These are phyloP conservation scores for Paralvinella palmiformis DNA, from an alignment of 1,140 invertebrate genomes.

Conservation along the genomic window DNA sequence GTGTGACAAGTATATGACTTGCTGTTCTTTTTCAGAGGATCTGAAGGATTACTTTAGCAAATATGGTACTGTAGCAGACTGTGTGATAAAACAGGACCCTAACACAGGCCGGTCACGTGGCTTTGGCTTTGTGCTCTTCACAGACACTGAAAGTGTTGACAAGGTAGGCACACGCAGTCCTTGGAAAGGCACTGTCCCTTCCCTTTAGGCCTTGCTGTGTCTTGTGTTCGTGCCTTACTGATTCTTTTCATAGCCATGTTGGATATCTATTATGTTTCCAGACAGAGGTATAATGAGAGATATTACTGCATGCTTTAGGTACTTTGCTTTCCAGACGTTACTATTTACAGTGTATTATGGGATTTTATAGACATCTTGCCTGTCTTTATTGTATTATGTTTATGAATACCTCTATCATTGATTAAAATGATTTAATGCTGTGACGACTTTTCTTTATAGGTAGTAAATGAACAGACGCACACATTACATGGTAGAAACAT, in stretches of 20 bases:
- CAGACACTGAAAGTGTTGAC: conserved; percentile 62
- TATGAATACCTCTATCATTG: background rate
- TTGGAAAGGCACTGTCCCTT: no score
- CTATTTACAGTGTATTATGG: background rate
- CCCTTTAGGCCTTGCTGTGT: no score
- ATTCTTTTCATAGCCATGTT: background rate
- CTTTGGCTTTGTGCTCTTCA: conserved; percentile 94
- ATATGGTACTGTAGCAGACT: conserved; percentile 91
- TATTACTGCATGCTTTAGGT: background rate
- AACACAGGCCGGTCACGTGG: conserved; percentile 86
- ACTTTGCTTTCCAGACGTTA: background rate
- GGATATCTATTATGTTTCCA: background rate
- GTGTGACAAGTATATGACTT: conserved; percentile 11
- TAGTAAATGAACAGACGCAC: conserved; percentile 70
- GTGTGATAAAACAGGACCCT: conserved; percentile 94
- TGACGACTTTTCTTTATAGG: conserved; percentile 47
- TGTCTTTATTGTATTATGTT: background rate
- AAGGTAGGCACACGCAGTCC: conserved; percentile 19
- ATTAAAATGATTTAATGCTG: background rate
- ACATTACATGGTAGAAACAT: conserved; percentile 89
- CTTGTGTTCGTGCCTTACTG: no score
- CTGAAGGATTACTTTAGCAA: conserved; percentile 40
- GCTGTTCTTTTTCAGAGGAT: conserved; percentile 43
- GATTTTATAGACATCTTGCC: background rate
- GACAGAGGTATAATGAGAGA: background rate